Conservation (phyloP, 1,140 invertebrate species). For the Brachionus rotundiformis region DNA sequence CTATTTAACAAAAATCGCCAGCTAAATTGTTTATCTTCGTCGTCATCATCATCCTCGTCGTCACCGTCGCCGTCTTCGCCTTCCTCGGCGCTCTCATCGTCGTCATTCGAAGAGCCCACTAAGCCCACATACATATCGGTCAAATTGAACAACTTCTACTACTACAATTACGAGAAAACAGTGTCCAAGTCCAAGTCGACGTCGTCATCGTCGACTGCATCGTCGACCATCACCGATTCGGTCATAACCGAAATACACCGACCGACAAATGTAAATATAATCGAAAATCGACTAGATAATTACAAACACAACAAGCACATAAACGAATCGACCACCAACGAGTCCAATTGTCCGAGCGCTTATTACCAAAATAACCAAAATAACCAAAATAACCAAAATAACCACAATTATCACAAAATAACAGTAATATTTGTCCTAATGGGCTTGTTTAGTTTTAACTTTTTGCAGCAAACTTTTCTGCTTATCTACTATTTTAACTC, state of each 20-base stretch:
- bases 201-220: background rate
- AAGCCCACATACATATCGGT: conserved; percentile 40
- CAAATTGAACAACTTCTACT: conserved; percentile 41
- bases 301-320: too few relatives aligned
- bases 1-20: background rate
- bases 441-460: conserved; percentile 47
- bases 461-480: conserved; percentile 26
- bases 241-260: conserved; percentile 24
- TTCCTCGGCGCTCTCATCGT: background rate
- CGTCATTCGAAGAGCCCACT: background rate
- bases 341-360: too few relatives aligned
- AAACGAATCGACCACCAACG: background rate
- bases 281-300: conserved; percentile 8
- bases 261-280: conserved; percentile 22
- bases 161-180: conserved; percentile 41
- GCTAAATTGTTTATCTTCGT: conserved; percentile 10
- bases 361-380: too few relatives aligned
- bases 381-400: too few relatives aligned
- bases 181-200: background rate
- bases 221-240: background rate
- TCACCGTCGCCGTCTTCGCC: background rate
- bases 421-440: conserved; percentile 45
- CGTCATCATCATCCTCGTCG: conserved; percentile 20
- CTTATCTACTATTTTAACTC: conserved; percentile 7
- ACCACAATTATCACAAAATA: conserved; percentile 43